Evolutionary conservation across 2,113 vertebrate genomes (phyloP).

Genomic region (Phrynosoma platyrhinos): DNA sequence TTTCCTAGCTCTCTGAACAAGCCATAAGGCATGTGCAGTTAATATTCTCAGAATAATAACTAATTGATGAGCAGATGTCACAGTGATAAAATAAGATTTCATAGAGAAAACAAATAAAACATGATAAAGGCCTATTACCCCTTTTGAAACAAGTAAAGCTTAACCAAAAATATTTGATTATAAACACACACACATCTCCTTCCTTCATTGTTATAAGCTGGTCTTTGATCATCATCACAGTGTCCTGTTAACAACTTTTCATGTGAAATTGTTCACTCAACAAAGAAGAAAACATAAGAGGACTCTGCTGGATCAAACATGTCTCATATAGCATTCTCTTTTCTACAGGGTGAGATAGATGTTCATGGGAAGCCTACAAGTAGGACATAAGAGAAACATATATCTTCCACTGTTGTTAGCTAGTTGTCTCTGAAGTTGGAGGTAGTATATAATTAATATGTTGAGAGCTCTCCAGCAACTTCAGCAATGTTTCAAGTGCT

Average conservation of each 20-base stretch:
- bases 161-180: background rate
- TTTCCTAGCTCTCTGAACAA: constrained; percentile 6
- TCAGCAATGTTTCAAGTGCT: no score
- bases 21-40: background rate
- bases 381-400: background rate
- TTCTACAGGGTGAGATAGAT: background rate
- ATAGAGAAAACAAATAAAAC: background rate
- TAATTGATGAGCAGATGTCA: background rate
- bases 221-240: background rate
- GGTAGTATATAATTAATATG: no score
- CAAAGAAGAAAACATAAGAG: background rate
- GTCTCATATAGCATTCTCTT: background rate
- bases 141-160: background rate
- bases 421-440: no score
- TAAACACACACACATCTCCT: background rate
- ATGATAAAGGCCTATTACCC: background rate
- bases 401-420: background rate
- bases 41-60: background rate
- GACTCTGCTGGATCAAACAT: background rate
- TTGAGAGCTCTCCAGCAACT: no score
- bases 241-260: background rate
- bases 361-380: background rate
- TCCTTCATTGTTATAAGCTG: background rate
- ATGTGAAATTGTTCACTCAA: background rate
- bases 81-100: background rate